These are phyloP conservation scores for Erythrolamprus reginae DNA, from an alignment of 2,113 vertebrate genomes.

Conservation along the genomic window DNA sequence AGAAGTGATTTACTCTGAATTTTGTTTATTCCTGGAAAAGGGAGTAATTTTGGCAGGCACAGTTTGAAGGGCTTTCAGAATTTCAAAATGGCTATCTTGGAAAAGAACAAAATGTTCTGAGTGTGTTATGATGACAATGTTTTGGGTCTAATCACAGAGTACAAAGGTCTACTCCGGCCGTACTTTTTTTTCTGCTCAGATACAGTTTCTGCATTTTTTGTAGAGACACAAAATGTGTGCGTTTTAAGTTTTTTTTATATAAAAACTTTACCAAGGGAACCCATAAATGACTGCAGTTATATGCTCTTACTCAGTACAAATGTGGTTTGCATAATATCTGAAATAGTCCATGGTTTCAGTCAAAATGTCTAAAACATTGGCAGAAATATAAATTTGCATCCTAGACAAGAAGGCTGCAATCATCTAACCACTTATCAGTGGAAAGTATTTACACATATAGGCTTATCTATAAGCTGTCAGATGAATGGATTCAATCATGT, in stretches of 20 bases:
- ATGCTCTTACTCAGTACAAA: background rate
- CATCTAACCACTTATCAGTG: background rate
- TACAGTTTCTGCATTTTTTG: background rate
- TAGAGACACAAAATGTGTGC: background rate
- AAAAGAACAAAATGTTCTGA: conserved; percentile 9
- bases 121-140: background rate
- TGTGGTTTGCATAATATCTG: background rate
- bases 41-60: background rate
- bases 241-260: background rate
- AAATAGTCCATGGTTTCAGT: background rate
- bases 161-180: background rate
- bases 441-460: background rate
- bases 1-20: conserved; percentile 25
- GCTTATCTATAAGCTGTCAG: background rate
- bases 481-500: background rate
- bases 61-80: conserved; percentile 37
- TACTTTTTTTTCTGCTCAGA: background rate
- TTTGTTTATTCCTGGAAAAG: conserved; percentile 27
- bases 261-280: too few species aligned
- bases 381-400: background rate
- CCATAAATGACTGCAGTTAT: background rate
- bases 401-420: too few species aligned
- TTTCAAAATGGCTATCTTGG: conserved; percentile 19
- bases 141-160: background rate
- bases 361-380: background rate